Base-by-base conservation (phyloP, 2,888 invertebrate species). In the Callyntrura guangdongensis region DNA sequence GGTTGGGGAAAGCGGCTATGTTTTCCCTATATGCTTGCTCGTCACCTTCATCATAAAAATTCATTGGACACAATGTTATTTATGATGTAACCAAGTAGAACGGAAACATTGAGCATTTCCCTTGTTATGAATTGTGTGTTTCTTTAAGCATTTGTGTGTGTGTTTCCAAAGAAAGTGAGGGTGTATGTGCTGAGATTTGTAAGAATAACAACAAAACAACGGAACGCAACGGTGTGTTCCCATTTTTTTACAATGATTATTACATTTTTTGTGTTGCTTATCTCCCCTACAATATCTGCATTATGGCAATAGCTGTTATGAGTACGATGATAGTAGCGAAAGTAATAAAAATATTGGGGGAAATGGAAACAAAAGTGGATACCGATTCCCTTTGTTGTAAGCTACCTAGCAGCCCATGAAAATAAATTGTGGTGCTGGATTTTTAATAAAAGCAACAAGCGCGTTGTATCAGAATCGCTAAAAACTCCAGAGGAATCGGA, bases 31-130 rank as follows among this genome's bases (percentile, higher is more conserved):
- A 1, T 88, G 88, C 90, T 85, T 90, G 59, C 89, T 91, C 93
- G 92, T 93, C 92, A 92, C 92, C 88, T 92, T 93, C 91, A 93
- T 93, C 91, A 93, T 93, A 93, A 93, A 93, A 93, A 93, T 93
- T 93, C 93, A 93, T 93, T 92, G 92, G 92, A 90, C 91, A 89
- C 91, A 91, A 91, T 90, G 89, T 89, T 93, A 93, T 93, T 93
- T 93, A 93, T 92, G 92, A 90, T 84, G 74, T 84, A 91, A 61
- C 92, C 92, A 91, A 92, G 92, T 92, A 92, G 92, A 92, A 92
- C 93, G 92, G 93, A 93, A 93, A 92, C 92, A 92, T 92, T 92
- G 87, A 87, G 88, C 92, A 84, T 91, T 93, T 93, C 92, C 92
- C 89, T 90, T 85, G 90, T 85, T 84, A 79, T 85, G 89, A 89